A percentile compares a stretch with the other conserved stretches of the same genome.
Evolutionary conservation across 2,113 vertebrate species (phyloP).

Genomic region (Onychorhynchus coronatus): DNA sequence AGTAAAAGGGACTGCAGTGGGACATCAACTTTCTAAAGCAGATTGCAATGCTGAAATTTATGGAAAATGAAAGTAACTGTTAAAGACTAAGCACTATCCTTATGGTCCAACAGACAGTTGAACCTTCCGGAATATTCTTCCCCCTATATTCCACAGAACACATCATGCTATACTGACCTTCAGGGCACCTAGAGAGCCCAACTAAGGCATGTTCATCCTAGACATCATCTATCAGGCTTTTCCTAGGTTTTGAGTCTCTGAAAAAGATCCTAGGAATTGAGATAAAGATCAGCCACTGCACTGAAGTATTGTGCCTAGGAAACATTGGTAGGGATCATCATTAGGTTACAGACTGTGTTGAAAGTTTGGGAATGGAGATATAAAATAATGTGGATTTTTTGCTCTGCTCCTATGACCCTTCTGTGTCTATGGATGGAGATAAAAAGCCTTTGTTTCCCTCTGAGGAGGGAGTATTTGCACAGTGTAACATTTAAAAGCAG

Average conservation of each 20-base stretch:
- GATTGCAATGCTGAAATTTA: neutral
- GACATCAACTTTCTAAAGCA: neutral
- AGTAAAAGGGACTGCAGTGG: neutral
- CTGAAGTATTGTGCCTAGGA: neutral
- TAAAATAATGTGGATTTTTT: neutral
- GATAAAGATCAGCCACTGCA: neutral
- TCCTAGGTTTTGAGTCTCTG: neutral
- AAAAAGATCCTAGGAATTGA: neutral
- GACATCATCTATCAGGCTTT: neutral
- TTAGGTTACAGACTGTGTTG: neutral
- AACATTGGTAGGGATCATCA: neutral
- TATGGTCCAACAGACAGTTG: neutral
- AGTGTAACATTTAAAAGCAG: neutral
- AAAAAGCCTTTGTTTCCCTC: neutral
- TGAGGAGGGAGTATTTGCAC: neutral
- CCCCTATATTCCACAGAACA: neutral
- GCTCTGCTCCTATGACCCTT: neutral
- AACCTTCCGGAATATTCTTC: neutral
- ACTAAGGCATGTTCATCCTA: neutral
- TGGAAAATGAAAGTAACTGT: neutral
- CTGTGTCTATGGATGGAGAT: neutral
- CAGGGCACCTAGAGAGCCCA: neutral
- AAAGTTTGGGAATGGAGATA: neutral
- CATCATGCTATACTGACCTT: neutral
- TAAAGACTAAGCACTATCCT: neutral